Conservation (phyloP, 2,888 invertebrate species). For the Lochmaea capreae region DNA sequence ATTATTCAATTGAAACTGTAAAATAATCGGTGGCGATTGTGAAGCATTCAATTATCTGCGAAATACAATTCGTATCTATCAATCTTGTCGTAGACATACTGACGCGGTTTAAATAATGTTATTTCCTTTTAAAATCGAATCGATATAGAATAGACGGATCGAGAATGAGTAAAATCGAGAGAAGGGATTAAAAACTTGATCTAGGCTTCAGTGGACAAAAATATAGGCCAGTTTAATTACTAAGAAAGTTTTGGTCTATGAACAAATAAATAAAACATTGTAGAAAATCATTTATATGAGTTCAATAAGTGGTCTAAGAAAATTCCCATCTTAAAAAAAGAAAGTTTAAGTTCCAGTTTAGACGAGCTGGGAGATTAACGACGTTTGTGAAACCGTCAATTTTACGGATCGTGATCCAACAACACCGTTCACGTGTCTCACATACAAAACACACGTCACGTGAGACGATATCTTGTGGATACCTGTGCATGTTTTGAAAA, state of each 20-base stretch:
- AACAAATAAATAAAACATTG: no score
- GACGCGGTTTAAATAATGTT: constrained; percentile 10
- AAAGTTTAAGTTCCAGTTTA: constrained; percentile 56
- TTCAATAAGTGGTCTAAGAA: not conserved
- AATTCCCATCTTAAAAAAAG: constrained; percentile 42
- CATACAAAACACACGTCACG: constrained; percentile 49
- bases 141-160: not conserved
- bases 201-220: no score
- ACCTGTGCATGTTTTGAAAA: no score
- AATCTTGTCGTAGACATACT: constrained; percentile 14
- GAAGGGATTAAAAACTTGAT: not conserved
- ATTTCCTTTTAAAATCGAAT: constrained; percentile 17
- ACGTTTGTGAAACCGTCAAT: constrained; percentile 55
- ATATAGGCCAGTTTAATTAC: no score
- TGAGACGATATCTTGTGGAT: not conserved
- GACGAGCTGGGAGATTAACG: constrained; percentile 58
- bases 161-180: not conserved
- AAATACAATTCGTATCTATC: constrained; percentile 9
- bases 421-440: constrained; percentile 47
- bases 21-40: not conserved
- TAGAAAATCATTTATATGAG: not conserved
- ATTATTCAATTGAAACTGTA: not conserved
- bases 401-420: constrained; percentile 52
- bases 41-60: not conserved
- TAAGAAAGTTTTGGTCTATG: no score